Evolutionary conservation across 2,113 vertebrate genomes (phyloP), one percentile per base, ranked within the genome.

Genomic region (Eulemur rufifrons): DNA sequence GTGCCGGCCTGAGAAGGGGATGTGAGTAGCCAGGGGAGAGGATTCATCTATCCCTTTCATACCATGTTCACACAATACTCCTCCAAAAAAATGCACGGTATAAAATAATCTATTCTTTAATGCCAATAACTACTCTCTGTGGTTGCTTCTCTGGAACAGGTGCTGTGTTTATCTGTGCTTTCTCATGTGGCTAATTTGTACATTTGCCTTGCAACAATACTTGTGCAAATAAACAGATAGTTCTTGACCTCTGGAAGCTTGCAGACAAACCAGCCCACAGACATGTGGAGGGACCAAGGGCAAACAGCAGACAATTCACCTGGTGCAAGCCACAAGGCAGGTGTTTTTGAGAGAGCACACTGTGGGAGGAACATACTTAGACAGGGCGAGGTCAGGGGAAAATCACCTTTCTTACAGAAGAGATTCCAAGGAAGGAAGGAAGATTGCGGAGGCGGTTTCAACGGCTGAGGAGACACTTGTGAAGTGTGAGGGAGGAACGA

Each of bases 341-440:
- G 63, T 86, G 89, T 84, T 68, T 81, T 59, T 37, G 66, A 69
- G 59, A 52, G 83, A 90, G 29, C 9, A 3, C 3, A 14, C 27
- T 0, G 56, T 96, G 86, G 95, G 94, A 37, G 59, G 78, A 27
- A 52, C 66, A 59, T 86, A 52, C 56, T 95, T 64, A 78, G 66
- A 61, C 56, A 63, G 90, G 88, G 77, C 32, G 54, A 39, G n/a
- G 83, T 18, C 25, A 29, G 45, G 52, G 37, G 81, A 71, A 87
- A 95, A 85, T 71, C 83, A 85, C 32, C 84, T 68, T 47, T 54
- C 71, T 85, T 76, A 29, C 84, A 2, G 20, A 39, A 77, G 61
- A 69, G 86, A 68, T 96, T 97, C 86, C 92, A 23, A 14, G 54
- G 64, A 95, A 96, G 76, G 63, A 89, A 91, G 88, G 32, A 18